A percentile compares a stretch with the other conserved stretches of the same genome.
Conservation (phyloP, 2,113 vertebrate species). For the Chaenogobius annularis region DNA sequence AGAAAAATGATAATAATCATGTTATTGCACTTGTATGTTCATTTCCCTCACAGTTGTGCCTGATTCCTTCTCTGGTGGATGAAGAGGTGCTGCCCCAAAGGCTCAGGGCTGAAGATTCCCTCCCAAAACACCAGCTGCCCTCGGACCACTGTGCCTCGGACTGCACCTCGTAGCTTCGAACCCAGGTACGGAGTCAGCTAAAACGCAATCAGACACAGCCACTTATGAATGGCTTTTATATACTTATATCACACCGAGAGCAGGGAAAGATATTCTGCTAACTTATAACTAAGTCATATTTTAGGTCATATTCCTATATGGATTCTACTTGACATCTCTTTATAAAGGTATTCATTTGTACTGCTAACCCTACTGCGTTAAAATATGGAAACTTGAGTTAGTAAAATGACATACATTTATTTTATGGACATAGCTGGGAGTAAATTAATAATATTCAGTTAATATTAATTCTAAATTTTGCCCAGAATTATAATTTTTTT, state of each 20-base stretch:
- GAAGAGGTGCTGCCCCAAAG: conserved; percentile 74
- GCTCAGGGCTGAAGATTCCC: conserved; percentile 70
- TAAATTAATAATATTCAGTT: neutral
- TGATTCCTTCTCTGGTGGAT: conserved; percentile 34
- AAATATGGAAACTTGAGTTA: too few species aligned
- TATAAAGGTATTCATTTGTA: too few species aligned
- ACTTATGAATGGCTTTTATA: neutral
- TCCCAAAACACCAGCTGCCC: conserved; percentile 79
- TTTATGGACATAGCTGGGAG: too few species aligned
- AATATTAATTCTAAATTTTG: neutral
- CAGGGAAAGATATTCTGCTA: too few species aligned
- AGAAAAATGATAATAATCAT: neutral
- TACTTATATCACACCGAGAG: too few species aligned
- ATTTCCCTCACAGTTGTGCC: conserved; percentile 30
- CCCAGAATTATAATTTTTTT: too few species aligned
- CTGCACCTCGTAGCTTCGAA: conserved; percentile 69
- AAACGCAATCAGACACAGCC: conserved; percentile 24
- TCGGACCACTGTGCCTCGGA: conserved; percentile 74
- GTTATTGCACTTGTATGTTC: neutral
- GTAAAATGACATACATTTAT: too few species aligned
- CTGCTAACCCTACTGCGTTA: too few species aligned
- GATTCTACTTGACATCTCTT: too few species aligned
- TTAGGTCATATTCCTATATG: too few species aligned
- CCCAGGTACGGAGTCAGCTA: conserved; percentile 83
- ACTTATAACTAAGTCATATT: too few species aligned